Base-by-base conservation (phyloP, 2,113 vertebrate species). In the Leucosticte australis region DNA sequence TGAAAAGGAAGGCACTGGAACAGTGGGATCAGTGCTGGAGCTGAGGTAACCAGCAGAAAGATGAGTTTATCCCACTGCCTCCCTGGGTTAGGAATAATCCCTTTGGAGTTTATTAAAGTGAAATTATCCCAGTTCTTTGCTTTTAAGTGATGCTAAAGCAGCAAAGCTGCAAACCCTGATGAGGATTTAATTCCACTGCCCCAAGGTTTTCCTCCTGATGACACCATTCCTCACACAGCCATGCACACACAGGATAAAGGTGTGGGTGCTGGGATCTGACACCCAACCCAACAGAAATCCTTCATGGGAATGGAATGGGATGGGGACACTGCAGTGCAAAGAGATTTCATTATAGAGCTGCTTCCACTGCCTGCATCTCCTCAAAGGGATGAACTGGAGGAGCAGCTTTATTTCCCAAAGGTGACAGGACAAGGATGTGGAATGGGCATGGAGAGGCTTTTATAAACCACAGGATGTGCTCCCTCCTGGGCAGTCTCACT, bases 191-290 rank as follows among this genome's bases (percentile, higher is more conserved):
- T n/a, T 46, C 47, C 14, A 1, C 71, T 6, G 42, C 46, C n/a
- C n/a, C 39, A 4, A 30, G 82, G 2, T 41, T 75, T 50, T 35
- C 55, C 15, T 2, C 0, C 3, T 53, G 41, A 15, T 23, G 67
- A 9, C 3, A 11, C n/a, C 9, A 18, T 19, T 77, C 11, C 62
- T 65, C 62, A 44, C 83, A 7, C 0, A 1, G n/a, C 35, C 13
- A 0, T 13, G n/a, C 60, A 20, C 0, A 19, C 24, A 2, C 24
- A 9, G 12, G 53, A 62, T 4, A 5, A 57, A 46, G 41, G 47
- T 6, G 15, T 2, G 39, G 80, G 4, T 30, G 69, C 64, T 23
- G 42, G 52, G 44, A n/a, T 8, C 47, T 33, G 52, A 14, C 53
- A 11, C 9, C 75, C 90, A 15, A 6, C 5, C 37, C 4, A 28